Percentiles rank a stretch among this genome's conserved stretches.
Conservation (phyloP, 64 coral and sea anemone genomes). For the Montipora sp. region DNA sequence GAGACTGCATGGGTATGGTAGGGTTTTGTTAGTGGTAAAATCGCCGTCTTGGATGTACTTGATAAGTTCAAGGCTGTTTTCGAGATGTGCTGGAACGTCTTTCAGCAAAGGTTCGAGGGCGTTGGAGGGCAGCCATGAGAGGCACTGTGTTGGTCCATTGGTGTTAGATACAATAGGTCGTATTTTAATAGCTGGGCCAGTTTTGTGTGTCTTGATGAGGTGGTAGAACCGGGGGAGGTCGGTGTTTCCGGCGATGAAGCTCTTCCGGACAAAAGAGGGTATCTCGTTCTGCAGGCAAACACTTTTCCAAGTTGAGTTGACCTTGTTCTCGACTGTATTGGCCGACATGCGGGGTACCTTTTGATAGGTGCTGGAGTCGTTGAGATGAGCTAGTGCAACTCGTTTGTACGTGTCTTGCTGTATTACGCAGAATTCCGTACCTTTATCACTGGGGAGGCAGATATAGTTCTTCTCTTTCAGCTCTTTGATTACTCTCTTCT, state of each 20-base stretch:
- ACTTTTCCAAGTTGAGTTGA: conserved; percentile 36
- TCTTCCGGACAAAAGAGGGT: conserved; percentile 18
- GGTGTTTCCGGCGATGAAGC: conserved; percentile 39
- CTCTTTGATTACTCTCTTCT: conserved; percentile 19
- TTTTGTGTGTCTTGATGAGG: conserved; percentile 65
- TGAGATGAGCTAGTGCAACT: conserved; percentile 9
- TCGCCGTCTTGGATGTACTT: conserved; percentile 41
- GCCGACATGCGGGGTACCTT: conserved; percentile 8
- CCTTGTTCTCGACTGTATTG: conserved; percentile 48
- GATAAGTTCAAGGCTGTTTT: conserved; percentile 60
- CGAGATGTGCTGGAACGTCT: conserved; percentile 36
- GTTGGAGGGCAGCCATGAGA: not conserved
- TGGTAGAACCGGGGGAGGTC: conserved; percentile 65
- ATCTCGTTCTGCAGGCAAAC: conserved; percentile 31
- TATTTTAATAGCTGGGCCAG: conserved; percentile 34
- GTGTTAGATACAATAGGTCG: conserved; percentile 64
- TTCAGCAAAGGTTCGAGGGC: conserved; percentile 50
- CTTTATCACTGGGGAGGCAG: conserved; percentile 66
- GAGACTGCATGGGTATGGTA: conserved; percentile 56
- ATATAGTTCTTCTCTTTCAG: conserved; percentile 23
- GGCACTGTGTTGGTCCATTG: too few relatives aligned
- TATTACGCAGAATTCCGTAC: conserved; percentile 60
- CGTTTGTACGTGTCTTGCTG: conserved; percentile 30
- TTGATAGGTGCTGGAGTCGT: conserved; percentile 17
- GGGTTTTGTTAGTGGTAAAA: conserved; percentile 7